Evolutionary conservation across 30 jellyfish, hydroid and myxozoan species (phyloP).

Genomic region (Hydractinia symbiolongicarpus): DNA sequence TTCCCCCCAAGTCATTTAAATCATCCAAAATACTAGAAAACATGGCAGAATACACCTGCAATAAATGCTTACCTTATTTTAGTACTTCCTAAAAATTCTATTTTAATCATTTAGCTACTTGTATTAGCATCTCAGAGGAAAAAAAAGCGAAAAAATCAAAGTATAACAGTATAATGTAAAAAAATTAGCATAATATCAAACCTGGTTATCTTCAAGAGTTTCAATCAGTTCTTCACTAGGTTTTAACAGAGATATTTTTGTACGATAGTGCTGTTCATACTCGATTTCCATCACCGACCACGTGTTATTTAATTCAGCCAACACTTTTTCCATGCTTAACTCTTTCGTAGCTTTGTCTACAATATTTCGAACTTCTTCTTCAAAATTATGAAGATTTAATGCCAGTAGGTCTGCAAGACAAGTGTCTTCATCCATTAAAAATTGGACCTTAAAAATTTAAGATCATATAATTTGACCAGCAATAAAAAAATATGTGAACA

Average conservation of each 20-base stretch:
- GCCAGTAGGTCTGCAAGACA: conserved; percentile 90
- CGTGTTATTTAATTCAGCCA: conserved; percentile 82
- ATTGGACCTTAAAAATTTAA: neutral
- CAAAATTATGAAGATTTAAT: conserved; percentile 72
- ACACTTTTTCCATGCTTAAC: conserved; percentile 89
- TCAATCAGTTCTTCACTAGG: conserved; percentile 94
- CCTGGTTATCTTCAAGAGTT: conserved; percentile 95
- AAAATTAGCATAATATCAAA: conserved; percentile 6
- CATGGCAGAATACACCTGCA: too few relatives aligned
- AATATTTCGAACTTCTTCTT: conserved; percentile 85
- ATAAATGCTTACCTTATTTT: too few relatives aligned
- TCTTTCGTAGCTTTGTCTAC: conserved; percentile 97
- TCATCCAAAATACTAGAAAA: too few relatives aligned
- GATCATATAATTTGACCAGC: conserved; percentile 28
- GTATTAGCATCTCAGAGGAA: too few relatives aligned
- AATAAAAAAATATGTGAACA: neutral
- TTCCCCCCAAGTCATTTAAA: too few relatives aligned
- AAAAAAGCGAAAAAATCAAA: too few relatives aligned
- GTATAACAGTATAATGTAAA: neutral
- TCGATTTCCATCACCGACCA: conserved; percentile 94
- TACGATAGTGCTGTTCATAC: conserved; percentile 78
- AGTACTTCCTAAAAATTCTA: too few relatives aligned
- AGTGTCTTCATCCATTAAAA: conserved; percentile 91
- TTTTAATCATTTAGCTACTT: too few relatives aligned
- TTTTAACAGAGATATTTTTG: conserved; percentile 67